phyloP scores from a whole-genome alignment of 2,113 vertebrate genomes.

The Eira barbara region DNA sequence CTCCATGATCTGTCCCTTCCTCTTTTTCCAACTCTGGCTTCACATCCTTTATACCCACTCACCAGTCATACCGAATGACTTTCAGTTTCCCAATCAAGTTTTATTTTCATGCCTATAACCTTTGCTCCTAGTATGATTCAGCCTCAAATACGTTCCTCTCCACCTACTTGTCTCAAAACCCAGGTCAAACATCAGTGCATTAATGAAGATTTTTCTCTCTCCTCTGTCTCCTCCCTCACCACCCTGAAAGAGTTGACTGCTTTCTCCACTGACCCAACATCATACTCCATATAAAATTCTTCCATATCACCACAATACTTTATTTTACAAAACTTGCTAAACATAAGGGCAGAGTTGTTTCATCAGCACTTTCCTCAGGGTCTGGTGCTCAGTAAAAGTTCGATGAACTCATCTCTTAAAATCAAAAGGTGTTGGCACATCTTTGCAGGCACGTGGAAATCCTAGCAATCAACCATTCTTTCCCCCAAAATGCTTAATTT shows the following conservation, averaged over 20 bases:
- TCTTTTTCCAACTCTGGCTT: not conserved
- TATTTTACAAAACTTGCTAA: constrained; percentile 12
- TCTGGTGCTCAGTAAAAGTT: not conserved
- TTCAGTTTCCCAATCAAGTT: not conserved
- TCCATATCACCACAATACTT: not conserved
- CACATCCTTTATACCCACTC: not conserved
- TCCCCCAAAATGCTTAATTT: not conserved
- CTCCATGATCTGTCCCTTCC: not conserved
- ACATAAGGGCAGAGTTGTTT: not conserved
- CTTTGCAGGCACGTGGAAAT: not conserved
- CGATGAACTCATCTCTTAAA: not conserved
- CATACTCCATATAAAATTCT: not conserved
- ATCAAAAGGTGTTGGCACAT: not conserved
- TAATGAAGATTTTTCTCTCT: not conserved
- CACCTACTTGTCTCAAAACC: not conserved
- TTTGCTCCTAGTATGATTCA: not conserved
- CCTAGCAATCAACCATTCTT: not conserved
- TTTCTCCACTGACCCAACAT: not conserved
- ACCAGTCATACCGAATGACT: not conserved
- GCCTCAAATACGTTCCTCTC: not conserved
- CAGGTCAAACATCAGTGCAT: not conserved
- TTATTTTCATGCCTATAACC: not conserved
- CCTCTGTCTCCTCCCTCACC: not conserved
- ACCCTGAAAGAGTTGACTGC: not conserved
- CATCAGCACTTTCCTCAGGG: not conserved